Conservation (phyloP, 1,140 invertebrate species). For the Drosophila dunni region DNA sequence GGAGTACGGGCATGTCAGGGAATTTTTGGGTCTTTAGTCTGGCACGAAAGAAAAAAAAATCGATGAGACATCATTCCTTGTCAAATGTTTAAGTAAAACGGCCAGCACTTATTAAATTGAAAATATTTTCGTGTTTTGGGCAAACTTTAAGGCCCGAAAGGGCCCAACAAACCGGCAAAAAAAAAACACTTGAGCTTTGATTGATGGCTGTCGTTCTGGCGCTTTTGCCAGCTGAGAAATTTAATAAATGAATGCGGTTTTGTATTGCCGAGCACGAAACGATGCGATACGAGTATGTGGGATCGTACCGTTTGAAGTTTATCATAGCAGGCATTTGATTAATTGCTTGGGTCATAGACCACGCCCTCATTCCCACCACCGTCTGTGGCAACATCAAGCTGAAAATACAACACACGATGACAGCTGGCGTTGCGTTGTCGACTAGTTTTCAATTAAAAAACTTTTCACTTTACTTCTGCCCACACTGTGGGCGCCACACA, state of each 20-base stretch:
- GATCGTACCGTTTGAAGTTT: constrained; percentile 33
- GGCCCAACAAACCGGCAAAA: neutral
- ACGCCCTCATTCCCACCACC: neutral
- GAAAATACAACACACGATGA: constrained; percentile 3
- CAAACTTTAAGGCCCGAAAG: constrained; percentile 35
- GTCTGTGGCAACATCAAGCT: neutral
- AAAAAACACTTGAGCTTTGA: constrained; percentile 42
- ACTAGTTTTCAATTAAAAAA: constrained; percentile 60
- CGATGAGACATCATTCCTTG: constrained; percentile 31
- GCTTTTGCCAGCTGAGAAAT: constrained; percentile 42
- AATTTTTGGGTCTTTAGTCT: constrained; percentile 4
- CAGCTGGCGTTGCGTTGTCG: constrained; percentile 23
- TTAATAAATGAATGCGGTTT: constrained; percentile 58
- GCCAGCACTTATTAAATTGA: constrained; percentile 55
- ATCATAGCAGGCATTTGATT: constrained; percentile 52
- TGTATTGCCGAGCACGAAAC: constrained; percentile 13
- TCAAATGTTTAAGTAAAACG: constrained; percentile 21
- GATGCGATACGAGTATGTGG: constrained; percentile 3
- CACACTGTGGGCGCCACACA: constrained; percentile 2
- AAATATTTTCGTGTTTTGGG: constrained; percentile 27
- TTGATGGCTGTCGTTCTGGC: constrained; percentile 50
- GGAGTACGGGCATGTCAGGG: no score
- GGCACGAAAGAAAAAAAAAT: constrained; percentile 25
- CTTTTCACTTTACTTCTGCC: constrained; percentile 37
- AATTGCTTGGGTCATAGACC: constrained; percentile 40